These are phyloP conservation scores for Oreocharis arfaki DNA, from an alignment of 2,113 vertebrate genomes.

Conservation along the genomic window DNA sequence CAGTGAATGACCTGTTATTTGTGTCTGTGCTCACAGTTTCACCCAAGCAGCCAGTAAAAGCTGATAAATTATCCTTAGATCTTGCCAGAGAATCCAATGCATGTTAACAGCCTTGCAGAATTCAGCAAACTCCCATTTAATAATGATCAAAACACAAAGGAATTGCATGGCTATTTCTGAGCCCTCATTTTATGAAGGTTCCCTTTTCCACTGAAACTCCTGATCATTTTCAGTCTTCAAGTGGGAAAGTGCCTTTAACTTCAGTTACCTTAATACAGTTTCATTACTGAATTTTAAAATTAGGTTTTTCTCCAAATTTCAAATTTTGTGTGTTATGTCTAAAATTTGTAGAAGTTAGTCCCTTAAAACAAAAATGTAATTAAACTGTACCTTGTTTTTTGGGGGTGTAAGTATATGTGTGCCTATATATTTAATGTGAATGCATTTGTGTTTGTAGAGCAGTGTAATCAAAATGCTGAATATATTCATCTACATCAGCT, in stretches of 20 bases:
- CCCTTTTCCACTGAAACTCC: background rate
- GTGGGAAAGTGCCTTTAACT: background rate
- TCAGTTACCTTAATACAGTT: background rate
- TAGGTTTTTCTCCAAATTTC: background rate
- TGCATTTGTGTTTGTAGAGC: background rate
- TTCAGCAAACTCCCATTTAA: background rate
- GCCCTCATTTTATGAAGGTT: background rate
- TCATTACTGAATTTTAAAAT: background rate
- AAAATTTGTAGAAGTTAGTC: background rate
- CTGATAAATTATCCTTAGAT: background rate
- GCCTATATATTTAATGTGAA: background rate
- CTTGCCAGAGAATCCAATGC: background rate
- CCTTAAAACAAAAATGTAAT: background rate
- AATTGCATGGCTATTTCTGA: background rate
- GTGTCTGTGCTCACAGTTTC: background rate
- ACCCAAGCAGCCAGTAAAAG: background rate
- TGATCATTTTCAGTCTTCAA: background rate
- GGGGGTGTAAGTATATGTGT: fast-evolving
- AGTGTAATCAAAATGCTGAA: background rate
- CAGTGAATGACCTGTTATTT: background rate
- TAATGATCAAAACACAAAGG: background rate
- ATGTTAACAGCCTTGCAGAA: background rate
- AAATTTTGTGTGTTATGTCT: background rate
- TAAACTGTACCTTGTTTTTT: background rate
- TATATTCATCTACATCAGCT: background rate